Evolutionary conservation across 2,888 invertebrate genomes (phyloP), one percentile per base, ranked within the genome.

Genomic region (Hedychridium roseum): DNA sequence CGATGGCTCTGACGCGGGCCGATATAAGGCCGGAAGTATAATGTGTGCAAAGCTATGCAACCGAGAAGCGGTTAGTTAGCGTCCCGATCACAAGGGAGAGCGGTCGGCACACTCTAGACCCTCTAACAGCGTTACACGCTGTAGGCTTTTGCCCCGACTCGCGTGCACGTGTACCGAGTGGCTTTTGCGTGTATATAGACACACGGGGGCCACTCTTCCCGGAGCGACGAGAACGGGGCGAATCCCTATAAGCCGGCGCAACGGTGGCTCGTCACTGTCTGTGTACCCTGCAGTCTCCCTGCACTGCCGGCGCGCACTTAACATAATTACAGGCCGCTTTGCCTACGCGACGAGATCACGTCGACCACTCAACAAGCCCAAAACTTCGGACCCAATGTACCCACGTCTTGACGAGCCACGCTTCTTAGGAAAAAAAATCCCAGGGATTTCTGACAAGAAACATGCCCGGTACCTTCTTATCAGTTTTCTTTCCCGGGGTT

Each of bases 61-160:
- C 50, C 55, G 54, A 57, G 64, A 61, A 58, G 64, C 58, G 65
- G 70, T 66, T 73, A 67, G 70, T 67, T 71, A 72, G 60, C 42
- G 63, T 61, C 64, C n/a, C 68, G 72, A 76, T 75, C 69, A 69
- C 63, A 71, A 66, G 68, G 66, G 62, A 57, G 68, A 69, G 61
- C 70, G 66, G 64, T 60, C 64, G 70, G 52, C 64, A 57, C 65
- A 48, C 51, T 66, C n/a, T n/a, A n/a, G n/a, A 67, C 67, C 71
- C 55, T 50, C 58, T 73, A 76, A 76, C 71, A 70, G 57, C 52
- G 67, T 77, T 76, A 76, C 54, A 39, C 49, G 58, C 55, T 64
- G 64, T 64, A 59, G 62, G 59, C 57, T 45, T 26, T 27, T 7
- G 17, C 21, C 28, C 41, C 20, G 18, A 2, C 17, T 23, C 18